Conservation (phyloP, 1,140 invertebrate species). For the Lineus longissimus region DNA sequence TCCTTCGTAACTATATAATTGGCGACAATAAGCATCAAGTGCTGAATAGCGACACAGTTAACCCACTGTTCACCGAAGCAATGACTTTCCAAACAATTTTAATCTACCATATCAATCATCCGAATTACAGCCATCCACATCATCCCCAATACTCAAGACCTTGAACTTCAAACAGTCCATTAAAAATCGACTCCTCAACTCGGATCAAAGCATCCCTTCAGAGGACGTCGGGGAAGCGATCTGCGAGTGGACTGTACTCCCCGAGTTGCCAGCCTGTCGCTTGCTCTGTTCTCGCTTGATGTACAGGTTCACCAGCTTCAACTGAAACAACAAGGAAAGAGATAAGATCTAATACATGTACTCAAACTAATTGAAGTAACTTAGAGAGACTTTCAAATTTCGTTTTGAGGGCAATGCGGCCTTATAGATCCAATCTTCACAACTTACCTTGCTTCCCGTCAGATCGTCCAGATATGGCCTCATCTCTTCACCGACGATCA, state of each 20-base stretch:
- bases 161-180: no score
- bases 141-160: no score
- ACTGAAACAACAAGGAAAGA: conserved; percentile 38
- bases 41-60: no score
- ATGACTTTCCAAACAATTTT: no score
- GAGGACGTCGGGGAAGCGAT: conserved; percentile 1
- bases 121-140: no score
- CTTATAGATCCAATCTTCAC: not conserved
- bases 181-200: no score
- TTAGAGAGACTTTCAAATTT: not conserved
- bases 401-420: no score
- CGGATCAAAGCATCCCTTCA: not conserved
- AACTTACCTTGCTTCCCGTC: conserved; percentile 72
- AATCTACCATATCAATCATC: no score
- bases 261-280: conserved; percentile 37
- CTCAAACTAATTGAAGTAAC: no score
- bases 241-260: not conserved
- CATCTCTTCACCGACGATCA: conserved; percentile 79
- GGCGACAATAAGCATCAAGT: no score
- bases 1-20: no score
- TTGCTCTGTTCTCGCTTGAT: conserved; percentile 61
- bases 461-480: conserved; percentile 73
- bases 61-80: no score
- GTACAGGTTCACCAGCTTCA: conserved; percentile 71
- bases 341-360: not conserved